Evolutionary conservation across 1,140 invertebrate species (phyloP), one percentile per base, ranked within the genome.

Genomic region (Maniola jurtina): DNA sequence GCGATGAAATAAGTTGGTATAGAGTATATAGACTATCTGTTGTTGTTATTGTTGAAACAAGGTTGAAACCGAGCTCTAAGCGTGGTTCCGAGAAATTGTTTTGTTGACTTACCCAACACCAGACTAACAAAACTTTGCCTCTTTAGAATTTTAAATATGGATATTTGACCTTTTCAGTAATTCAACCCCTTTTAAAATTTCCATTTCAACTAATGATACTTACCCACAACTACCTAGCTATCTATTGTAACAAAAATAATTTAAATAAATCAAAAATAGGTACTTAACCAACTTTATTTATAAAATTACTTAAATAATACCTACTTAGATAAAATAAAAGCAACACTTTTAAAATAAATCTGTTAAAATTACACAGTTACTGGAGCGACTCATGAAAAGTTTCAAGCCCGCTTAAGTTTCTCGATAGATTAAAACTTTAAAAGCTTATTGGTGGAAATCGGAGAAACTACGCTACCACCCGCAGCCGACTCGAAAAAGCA

Each of bases 401-500:
- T 57, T n/a, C 7, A 38, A 38, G 35, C 55, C 33, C 35, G 55
- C 15, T 36, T 64, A 64, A 69, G 67, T 69, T 64, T 42, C 38
- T 57, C 34, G 36, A 76, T 70, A 78, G 65, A 70, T 73, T 70
- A 73, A 68, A 73, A 73, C 71, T 70, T 73, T 73, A 81, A 84
- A 84, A 84, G 76, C 75, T 77, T 74, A 73, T 80, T 76, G 64
- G 79, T 76, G 61, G 79, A 77, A 84, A 83, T 79, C 72, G 66
- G 78, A 84, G 80, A 85, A 83, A 76, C 72, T 68, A 75, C 74
- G 70, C 73, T 78, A 75, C 86, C 86, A 89, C 83, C 82, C 84
- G 84, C 86, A 83, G 82, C 79, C 77, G 79, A 79, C 76, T 81
- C 81, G 80, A 79, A 83, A 76, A 88, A 86, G 84, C 80, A 83